These are phyloP conservation scores for Diogma glabrata DNA, from an alignment of 2,888 invertebrate genomes.

Conservation along the genomic window DNA sequence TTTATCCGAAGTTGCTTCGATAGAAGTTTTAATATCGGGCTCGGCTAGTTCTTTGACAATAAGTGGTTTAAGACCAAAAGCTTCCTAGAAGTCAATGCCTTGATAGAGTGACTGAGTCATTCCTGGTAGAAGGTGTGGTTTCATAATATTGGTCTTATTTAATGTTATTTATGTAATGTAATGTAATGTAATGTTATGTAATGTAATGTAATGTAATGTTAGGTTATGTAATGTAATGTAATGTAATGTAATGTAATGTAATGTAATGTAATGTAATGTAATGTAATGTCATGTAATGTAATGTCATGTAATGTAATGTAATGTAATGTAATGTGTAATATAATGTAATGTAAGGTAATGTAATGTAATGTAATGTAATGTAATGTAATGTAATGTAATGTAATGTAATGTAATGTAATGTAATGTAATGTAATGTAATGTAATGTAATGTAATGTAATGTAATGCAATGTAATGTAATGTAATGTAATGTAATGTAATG, in stretches of 20 bases:
- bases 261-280: not conserved
- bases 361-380: not conserved
- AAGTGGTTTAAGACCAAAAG: no score
- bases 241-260: not conserved
- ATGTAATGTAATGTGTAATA: not conserved
- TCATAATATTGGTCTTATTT: no score
- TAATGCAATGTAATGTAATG: not conserved
- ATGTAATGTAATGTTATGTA: slow-evolving; percentile 8
- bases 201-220: slow-evolving; percentile 7
- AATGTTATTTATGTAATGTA: slow-evolving; percentile 8
- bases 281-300: slow-evolving; percentile 1
- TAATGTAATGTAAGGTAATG: not conserved
- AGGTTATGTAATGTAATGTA: not conserved
- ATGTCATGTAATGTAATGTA: slow-evolving; percentile 8
- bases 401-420: not conserved
- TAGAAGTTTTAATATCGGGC: no score
- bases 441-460: not conserved
- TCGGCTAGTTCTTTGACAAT: no score
- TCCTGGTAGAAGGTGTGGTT: no score
- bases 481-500: not conserved
- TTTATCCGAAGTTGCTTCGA: no score
- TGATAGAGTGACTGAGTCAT: no score
- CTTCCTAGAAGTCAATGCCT: no score
- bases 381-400: not conserved
- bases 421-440: not conserved